Evolutionary conservation across 2,888 invertebrate genomes (phyloP), one percentile per base, ranked within the genome.

Genomic region (Gasteruption jaculator): DNA sequence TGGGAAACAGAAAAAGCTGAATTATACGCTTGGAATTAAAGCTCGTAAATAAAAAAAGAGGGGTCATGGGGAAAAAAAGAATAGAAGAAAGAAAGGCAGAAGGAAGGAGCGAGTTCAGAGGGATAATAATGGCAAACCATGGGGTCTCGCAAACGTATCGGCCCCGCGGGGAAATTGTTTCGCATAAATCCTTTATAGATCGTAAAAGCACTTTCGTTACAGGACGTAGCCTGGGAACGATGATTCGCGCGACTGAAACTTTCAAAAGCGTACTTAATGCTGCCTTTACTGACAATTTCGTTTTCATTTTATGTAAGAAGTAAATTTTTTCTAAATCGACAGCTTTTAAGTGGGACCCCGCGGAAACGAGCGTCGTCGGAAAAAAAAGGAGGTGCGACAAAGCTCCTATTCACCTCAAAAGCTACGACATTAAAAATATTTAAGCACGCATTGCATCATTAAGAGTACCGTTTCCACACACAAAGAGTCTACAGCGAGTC

Each of bases 111-210:
- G 21, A 18, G 24, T 38, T 15, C 19, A 20, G 15, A 31, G 15
- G 18, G 18, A n/a, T n/a, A n/a, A n/a, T n/a, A n/a, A n/a, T n/a
- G 12, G 7, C 12, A 35, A 27, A 14, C 8, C 14, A 11, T 14
- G 10, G 20, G 21, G 14, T 39, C 30, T 29, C 26, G 37, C 43
- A 37, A 50, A 49, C 35, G 47, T 52, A 54, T 52, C 43, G 46
- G 37, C 49, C 49, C 44, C 44, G 26, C 35, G 51, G 41, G 52
- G 43, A 57, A 59, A 61, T 62, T 61, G 58, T 60, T 57, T 54
- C 56, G 50, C 56, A 52, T 58, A 57, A 60, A 61, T 60, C 53
- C 49, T 61, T 59, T 53, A 61, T 60, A 54, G 54, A 54, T 56
- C 60, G 53, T 60, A 60, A 60, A 62, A 54, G 50, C 40, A 38